Evolutionary conservation across 2,888 invertebrate species (phyloP), one percentile per base, ranked within the genome.

Genomic region (Deilephila elpenor): DNA sequence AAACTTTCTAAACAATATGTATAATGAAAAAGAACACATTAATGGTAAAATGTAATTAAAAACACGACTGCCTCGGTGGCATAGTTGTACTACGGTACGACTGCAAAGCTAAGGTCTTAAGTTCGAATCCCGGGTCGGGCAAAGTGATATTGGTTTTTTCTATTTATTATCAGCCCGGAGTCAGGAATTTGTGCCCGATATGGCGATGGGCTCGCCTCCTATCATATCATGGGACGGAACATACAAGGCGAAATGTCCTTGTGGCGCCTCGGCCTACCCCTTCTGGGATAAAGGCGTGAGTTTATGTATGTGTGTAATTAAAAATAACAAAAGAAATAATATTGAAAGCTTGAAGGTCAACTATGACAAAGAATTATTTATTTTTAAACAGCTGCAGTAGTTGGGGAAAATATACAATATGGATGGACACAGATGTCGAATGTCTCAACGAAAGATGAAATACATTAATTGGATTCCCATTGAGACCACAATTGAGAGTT

Each of bases 371-470:
- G 3, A 4, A 59, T 59, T 1, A 7, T 59, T 29, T 60, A 5
- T 64, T 64, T 44, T 44, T 14, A 34, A 64, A 44, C 64, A 44
- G 20, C 64, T 64, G 64, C n/a, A 25, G 2, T 37, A 64, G 29
- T 60, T 60, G 29, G 25, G 29, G 7, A 20, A 11, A 37, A 44
- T 3, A 4, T 4, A 64, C 8, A 44, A n/a, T n/a, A 64, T 34
- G 19, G n/a, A 34, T 44, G 37, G 0, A 44, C 20, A 25, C n/a
- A 56, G 56, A 29, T 32, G 56, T 6, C 32, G 11, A 25, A 70
- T n/a, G 8, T 14, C 17, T 53, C 25, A n/a, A 44, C 8, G n/a
- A 53, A 25, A 29, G 20, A n/a, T 37, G 8, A n/a, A 71, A 71
- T 71, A 71, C n/a, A n/a, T 56, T 5, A n/a, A 56, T n/a, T n/a